A percentile compares a stretch with the other conserved stretches of the same genome.
These are phyloP conservation scores for Fregetta grallaria DNA, from an alignment of 2,113 vertebrate species.

Conservation along the genomic window DNA sequence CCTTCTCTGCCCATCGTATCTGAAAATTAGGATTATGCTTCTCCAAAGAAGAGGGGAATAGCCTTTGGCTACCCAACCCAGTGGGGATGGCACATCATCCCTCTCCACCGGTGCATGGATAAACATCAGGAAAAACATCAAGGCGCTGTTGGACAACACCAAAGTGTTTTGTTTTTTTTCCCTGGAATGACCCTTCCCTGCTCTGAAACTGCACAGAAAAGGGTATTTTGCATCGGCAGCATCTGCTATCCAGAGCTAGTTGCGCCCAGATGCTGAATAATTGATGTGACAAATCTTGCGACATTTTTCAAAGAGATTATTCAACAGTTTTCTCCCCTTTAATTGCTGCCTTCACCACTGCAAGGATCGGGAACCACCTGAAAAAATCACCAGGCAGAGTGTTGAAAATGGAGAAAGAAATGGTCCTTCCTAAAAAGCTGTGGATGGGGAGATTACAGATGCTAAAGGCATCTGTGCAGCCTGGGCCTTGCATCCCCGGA, in stretches of 20 bases:
- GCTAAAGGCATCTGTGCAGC: background rate
- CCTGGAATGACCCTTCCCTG: background rate
- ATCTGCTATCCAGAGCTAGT: background rate
- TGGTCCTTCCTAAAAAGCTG: background rate
- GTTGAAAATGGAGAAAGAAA: background rate
- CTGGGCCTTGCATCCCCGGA: no score
- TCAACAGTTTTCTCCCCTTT: background rate
- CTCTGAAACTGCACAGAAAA: background rate
- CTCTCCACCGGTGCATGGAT: accelerated
- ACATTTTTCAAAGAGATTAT: background rate
- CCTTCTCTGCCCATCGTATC: background rate
- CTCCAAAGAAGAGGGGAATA: background rate
- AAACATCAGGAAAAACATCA: background rate
- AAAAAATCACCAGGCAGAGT: background rate
- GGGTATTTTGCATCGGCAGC: background rate
- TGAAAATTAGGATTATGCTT: background rate
- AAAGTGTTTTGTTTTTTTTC: background rate
- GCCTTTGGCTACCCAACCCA: accelerated
- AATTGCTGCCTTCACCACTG: background rate
- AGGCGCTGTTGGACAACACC: background rate
- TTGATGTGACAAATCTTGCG: background rate
- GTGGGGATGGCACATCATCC: background rate
- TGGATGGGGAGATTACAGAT: background rate
- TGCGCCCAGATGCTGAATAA: background rate
- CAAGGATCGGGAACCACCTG: background rate